A percentile compares a stretch with the other conserved stretches of the same genome.
phyloP scores from a whole-genome alignment of 2,113 vertebrate species.

The Vulpes ferrilata region DNA sequence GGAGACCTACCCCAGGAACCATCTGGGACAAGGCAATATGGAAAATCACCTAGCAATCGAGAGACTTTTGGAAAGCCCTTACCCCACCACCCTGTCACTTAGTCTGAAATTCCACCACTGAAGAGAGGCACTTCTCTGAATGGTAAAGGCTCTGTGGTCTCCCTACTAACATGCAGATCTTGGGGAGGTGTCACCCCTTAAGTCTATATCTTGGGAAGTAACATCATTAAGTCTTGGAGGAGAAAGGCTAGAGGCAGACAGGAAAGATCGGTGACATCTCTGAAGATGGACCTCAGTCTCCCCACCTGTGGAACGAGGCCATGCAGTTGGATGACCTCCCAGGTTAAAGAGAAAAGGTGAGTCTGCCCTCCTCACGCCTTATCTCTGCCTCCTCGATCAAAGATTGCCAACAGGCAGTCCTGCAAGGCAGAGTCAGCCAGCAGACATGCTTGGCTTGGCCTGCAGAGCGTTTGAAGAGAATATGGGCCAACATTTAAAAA shows the following conservation, averaged over 20 bases:
- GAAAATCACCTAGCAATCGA: background rate
- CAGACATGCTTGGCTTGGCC: slow-evolving; percentile 75
- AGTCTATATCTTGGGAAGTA: background rate
- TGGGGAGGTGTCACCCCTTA: background rate
- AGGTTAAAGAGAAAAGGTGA: background rate
- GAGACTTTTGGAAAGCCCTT: background rate
- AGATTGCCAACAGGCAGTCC: background rate
- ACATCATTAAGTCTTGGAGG: background rate
- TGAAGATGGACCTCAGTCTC: background rate
- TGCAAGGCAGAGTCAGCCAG: background rate
- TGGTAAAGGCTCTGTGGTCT: background rate
- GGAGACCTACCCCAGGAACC: background rate
- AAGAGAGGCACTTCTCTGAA: background rate
- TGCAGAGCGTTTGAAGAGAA: slow-evolving; percentile 53
- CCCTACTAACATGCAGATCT: background rate
- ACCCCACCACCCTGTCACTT: background rate
- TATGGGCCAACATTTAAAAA: slow-evolving; percentile 61
- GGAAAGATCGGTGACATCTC: background rate
- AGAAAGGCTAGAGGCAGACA: background rate
- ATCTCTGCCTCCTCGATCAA: slow-evolving; percentile 17
- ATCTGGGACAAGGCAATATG: background rate
- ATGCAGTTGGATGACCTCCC: background rate
- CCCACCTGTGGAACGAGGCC: background rate
- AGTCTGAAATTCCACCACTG: background rate
- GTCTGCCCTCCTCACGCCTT: background rate